Conservation (phyloP, 2,797 vertebrate genomes). For the Margarornis squamiger region DNA sequence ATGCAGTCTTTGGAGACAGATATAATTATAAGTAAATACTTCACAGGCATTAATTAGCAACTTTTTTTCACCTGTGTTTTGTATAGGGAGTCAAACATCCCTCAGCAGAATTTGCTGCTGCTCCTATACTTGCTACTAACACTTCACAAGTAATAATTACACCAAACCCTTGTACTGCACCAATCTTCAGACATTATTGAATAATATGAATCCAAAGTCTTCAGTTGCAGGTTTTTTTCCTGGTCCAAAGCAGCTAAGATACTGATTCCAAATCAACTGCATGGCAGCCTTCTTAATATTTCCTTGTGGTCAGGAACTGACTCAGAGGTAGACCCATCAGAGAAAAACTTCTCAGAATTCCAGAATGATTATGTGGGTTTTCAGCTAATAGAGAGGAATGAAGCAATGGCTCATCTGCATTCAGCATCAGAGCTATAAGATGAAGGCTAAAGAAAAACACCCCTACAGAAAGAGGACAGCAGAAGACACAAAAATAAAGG, state of each 20-base stretch:
- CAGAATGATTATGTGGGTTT: neutral
- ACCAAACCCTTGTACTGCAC: neutral
- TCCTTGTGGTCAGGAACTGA: neutral
- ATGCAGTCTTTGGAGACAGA: constrained; percentile 26
- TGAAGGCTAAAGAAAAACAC: neutral
- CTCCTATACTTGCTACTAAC: neutral
- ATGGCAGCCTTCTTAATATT: neutral
- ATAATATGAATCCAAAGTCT: neutral
- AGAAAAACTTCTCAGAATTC: neutral
- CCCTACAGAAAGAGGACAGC: neutral
- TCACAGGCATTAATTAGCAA: constrained; percentile 47
- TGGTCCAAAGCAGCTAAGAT: neutral
- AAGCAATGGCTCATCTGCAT: neutral
- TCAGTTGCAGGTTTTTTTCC: neutral
- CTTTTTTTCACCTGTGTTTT: constrained; percentile 28
- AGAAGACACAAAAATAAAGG: neutral
- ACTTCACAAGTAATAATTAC: constrained; percentile 31
- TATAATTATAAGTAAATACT: constrained; percentile 67
- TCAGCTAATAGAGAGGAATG: neutral
- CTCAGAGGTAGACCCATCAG: neutral
- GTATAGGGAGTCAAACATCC: constrained; percentile 7
- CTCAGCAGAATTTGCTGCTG: constrained; percentile 9
- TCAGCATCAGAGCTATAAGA: neutral
- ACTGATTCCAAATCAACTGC: neutral
- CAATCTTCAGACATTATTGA: neutral